Conservation (phyloP, 2,797 vertebrate genomes). For the Scleropages formosus region DNA sequence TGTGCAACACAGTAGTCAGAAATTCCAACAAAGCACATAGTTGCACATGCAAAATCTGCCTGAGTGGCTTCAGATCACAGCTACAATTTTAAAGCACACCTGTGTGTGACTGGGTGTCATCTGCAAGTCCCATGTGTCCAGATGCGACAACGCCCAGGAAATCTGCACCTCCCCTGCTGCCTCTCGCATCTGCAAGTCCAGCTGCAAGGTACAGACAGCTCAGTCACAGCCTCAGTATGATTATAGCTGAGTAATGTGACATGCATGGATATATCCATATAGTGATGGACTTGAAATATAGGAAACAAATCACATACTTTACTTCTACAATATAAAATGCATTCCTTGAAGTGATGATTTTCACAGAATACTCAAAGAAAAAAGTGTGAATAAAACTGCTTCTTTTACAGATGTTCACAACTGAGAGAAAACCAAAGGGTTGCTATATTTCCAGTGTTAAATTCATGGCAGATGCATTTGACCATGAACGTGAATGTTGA, state of each 20-base stretch:
- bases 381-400: neutral
- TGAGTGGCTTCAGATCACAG: neutral
- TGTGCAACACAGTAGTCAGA: neutral
- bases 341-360: no score
- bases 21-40: neutral
- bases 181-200: slow-evolving; percentile 79
- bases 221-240: slow-evolving; percentile 4
- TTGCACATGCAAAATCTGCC: neutral
- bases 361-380: neutral
- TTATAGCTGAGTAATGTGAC: neutral
- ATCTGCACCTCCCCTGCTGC: slow-evolving; percentile 72
- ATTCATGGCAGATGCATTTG: no score
- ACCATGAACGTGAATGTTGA: no score
- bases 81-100: slow-evolving; percentile 64
- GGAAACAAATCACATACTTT: no score
- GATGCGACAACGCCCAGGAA: slow-evolving; percentile 73
- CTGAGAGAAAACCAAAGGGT: no score
- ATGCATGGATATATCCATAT: slow-evolving; percentile 15
- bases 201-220: slow-evolving; percentile 57
- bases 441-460: no score
- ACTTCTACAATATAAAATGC: no score
- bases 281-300: neutral
- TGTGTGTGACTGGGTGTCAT: slow-evolving; percentile 63
- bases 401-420: neutral
- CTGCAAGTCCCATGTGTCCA: slow-evolving; percentile 65